phyloP scores from a whole-genome alignment of 2,888 invertebrate species.

The Stenodera caucasica region DNA sequence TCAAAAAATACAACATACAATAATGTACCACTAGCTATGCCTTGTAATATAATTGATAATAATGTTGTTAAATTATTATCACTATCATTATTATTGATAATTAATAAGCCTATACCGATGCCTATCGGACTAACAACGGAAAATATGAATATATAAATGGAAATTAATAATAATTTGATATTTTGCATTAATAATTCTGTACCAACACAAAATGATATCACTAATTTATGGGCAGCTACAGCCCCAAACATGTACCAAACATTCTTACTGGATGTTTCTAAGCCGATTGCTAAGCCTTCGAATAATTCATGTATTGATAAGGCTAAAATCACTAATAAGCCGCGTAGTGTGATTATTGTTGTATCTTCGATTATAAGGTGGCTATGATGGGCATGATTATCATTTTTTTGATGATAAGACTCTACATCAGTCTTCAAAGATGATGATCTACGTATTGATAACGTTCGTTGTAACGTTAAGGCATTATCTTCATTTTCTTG shows the following conservation, averaged over 20 bases:
- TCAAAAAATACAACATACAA: constrained; percentile 96
- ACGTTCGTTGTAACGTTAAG: constrained; percentile 37
- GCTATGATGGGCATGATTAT: constrained; percentile 42
- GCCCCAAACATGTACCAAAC: constrained; percentile 84
- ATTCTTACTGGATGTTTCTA: constrained; percentile 65
- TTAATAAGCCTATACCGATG: constrained; percentile 71
- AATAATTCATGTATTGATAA: constrained; percentile 85
- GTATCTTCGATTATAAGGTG: constrained; percentile 44
- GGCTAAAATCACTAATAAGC: constrained; percentile 78
- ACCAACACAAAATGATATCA: constrained; percentile 86
- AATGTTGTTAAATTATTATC: constrained; percentile 63
- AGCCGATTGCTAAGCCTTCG: constrained; percentile 83
- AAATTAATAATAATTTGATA: constrained; percentile 63
- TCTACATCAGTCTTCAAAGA: neutral
- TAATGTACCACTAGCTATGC: constrained; percentile 91
- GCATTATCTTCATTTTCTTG: constrained; percentile 17
- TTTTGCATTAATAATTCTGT: constrained; percentile 76
- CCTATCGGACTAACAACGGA: constrained; percentile 80
- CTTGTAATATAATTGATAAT: constrained; percentile 73
- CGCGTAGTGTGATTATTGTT: constrained; percentile 60
- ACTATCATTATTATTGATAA: constrained; percentile 64
- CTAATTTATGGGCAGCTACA: constrained; percentile 81
- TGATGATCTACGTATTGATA: constrained; percentile 5
- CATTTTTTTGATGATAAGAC: constrained; percentile 26
- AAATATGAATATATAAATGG: constrained; percentile 73